Evolutionary conservation across 2,888 invertebrate species (phyloP), one percentile per base, ranked within the genome.

Genomic region (Corbicula japonica): DNA sequence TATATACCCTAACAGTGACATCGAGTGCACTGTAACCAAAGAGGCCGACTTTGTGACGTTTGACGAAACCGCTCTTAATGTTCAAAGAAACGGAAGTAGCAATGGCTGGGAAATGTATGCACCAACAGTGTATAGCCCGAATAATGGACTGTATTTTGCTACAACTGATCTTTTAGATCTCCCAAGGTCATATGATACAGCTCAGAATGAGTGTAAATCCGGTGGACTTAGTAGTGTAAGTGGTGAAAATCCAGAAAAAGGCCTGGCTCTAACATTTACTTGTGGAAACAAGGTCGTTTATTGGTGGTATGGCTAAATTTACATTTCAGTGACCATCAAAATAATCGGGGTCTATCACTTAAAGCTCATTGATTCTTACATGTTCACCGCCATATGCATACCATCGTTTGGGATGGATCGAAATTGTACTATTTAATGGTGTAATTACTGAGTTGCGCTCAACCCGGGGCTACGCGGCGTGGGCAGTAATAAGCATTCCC

Each of bases 261-360:
- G 60, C 23, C 38, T 60, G 12, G 60, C 60, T 6, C 38, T 60
- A 23, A 60, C 60, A 4, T 60, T 60, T 23, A 60, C 38, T 12
- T 35, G n/a, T 38, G 2, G 15, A 8, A 38, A 38, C 2, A 60
- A n/a, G n/a, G n/a, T n/a, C n/a, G n/a, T n/a, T n/a, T n/a, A n/a
- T n/a, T n/a, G n/a, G n/a, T n/a, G n/a, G n/a, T n/a, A n/a, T n/a
- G n/a, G n/a, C n/a, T n/a, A n/a, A n/a, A n/a, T n/a, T n/a, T n/a
- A n/a, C n/a, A n/a, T n/a, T n/a, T n/a, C n/a, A n/a, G n/a, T n/a
- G n/a, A n/a, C n/a, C n/a, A n/a, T n/a, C n/a, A n/a, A n/a, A n/a
- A n/a, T n/a, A n/a, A n/a, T n/a, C n/a, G n/a, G n/a, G n/a, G n/a
- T n/a, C n/a, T n/a, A n/a, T n/a, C n/a, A n/a, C n/a, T n/a, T n/a